Conservation (phyloP, 2,888 invertebrate species). For the Podotricha telesiphe region DNA sequence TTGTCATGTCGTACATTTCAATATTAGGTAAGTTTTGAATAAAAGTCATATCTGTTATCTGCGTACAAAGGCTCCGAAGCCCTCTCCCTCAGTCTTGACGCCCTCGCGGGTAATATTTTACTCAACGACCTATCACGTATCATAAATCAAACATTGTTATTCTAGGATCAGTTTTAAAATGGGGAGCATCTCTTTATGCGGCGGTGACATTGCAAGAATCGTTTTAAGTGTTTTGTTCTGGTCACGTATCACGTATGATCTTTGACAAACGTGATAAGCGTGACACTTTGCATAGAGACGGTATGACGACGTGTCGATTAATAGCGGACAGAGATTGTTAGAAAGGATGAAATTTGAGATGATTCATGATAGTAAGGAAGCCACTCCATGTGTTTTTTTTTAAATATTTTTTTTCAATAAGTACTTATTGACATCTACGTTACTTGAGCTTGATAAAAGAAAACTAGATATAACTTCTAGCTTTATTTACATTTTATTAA, state of each 20-base stretch:
- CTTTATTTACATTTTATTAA: no score
- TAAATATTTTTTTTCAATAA: no score
- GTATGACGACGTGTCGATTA: conserved; percentile 41
- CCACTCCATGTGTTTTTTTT: no score
- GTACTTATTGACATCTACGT: no score
- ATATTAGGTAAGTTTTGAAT: conserved; percentile 24
- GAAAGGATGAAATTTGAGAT: conserved; percentile 7
- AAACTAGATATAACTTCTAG: no score
- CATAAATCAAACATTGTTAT: conserved; percentile 71
- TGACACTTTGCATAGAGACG: conserved; percentile 32
- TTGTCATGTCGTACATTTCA: conserved; percentile 12
- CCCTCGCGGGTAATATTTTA: conserved; percentile 55
- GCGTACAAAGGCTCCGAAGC: conserved; percentile 24
- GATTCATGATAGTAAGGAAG: conserved; percentile 3
- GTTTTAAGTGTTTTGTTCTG: conserved; percentile 49
- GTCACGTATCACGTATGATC: conserved; percentile 49
- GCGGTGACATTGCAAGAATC: conserved; percentile 65
- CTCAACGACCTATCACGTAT: conserved; percentile 61
- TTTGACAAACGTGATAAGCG: conserved; percentile 40
- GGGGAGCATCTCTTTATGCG: conserved; percentile 69
- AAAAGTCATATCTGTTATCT: conserved; percentile 31
- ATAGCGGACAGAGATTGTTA: conserved; percentile 35
- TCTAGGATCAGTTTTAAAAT: conserved; percentile 55
- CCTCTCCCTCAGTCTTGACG: conserved; percentile 43
- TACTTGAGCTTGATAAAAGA: no score